Base-by-base conservation (phyloP, 2,888 invertebrate genomes). In the Cosmopolites sordidus region DNA sequence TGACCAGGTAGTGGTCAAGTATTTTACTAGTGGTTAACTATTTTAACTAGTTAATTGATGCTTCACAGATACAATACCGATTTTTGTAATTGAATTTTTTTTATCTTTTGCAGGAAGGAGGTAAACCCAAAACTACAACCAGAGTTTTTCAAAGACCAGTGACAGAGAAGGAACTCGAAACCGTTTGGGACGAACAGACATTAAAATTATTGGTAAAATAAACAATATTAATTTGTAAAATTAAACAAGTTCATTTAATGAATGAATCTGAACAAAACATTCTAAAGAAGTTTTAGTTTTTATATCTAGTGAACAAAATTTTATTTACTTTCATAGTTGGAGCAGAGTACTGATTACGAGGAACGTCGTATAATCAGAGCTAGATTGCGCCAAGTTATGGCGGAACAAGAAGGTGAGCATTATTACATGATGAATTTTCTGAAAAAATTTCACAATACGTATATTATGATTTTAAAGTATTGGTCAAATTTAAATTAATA, bases 271-370 rank as follows among this genome's bases (percentile, higher is more conserved):
- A 2, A 27, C 17, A 17, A 42, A 44, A 44, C 12, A 12, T 44
- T 44, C 6, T 6, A 17, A 44, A 3, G 3, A 44, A 33, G 27
- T 37, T 15, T 22, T 40, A 17, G 8, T 40, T 17, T 3, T 18
- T 22, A 11, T 8, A 1, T 27, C 8, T 41, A 48, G 8, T 29
- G 14, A n/a, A n/a, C n/a, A n/a, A n/a, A n/a, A n/a, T n/a, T n/a
- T 40, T 16, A 47, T 51, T 47, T 44, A 29, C 48, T 47, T 48
- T 54, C 51, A 43, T 74, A 92, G 92, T 81, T 92, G 78, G 89
- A 89, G 75, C 83, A 85, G 76, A 85, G 89, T 73, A 84, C 83
- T 63, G 89, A 89, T 73, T 91, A 90, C 87, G 92, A 92, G 75
- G 89, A 89, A 75, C 83, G 91, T 68, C 85, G 89, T 68, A 82